Conservation (phyloP, 2,113 vertebrate species). For the Marcusenius ussheri region DNA sequence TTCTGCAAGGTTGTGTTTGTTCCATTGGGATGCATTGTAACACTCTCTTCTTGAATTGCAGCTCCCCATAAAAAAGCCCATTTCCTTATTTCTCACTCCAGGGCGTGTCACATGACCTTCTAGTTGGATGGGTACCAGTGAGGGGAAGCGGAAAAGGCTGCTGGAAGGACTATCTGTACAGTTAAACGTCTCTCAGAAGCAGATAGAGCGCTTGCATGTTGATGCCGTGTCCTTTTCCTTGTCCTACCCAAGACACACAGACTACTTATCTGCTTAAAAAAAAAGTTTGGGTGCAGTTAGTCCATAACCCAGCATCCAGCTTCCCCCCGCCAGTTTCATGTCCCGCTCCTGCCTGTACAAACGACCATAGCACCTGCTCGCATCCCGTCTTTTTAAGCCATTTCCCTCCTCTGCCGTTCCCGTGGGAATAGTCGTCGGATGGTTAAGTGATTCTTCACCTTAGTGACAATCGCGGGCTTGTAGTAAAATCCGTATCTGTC, state of each 20-base stretch:
- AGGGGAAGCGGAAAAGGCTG: background rate
- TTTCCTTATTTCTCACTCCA: background rate
- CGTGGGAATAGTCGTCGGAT: background rate
- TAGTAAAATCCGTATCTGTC: background rate
- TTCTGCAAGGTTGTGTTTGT: background rate
- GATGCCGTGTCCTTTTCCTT: background rate
- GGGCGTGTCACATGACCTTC: background rate
- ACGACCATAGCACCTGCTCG: conserved; percentile 11
- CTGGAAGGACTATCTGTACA: background rate
- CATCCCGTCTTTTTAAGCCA: conserved; percentile 1
- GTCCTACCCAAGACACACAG: background rate
- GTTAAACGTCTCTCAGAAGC: background rate
- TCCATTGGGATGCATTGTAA: background rate
- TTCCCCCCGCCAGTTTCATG: background rate
- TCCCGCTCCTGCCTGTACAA: background rate
- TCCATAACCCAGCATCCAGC: background rate
- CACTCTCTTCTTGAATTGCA: background rate
- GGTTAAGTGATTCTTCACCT: conserved; percentile 11
- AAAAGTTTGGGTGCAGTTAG: background rate
- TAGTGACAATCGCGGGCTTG: background rate
- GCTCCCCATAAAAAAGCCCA: background rate
- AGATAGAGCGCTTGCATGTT: background rate
- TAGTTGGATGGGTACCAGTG: background rate
- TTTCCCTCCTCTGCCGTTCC: conserved; percentile 19
- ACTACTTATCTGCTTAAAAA: background rate